phyloP scores from a whole-genome alignment of 2,797 vertebrate genomes.

The Podarcis lilfordi region DNA sequence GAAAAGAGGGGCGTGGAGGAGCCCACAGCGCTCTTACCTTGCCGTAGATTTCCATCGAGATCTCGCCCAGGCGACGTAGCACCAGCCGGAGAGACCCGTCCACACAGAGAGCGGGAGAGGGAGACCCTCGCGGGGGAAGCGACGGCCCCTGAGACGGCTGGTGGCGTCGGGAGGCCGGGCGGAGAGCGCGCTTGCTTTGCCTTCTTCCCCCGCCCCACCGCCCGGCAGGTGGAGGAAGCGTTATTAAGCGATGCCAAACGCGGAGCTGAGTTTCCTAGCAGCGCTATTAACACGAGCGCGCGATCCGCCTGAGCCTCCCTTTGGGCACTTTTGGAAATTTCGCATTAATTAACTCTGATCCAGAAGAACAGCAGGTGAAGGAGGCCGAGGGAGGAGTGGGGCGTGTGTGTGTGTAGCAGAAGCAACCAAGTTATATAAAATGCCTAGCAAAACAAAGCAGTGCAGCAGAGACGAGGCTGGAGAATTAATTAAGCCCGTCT shows the following conservation, averaged over 20 bases:
- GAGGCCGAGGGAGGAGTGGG: not conserved
- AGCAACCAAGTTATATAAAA: constrained; percentile 36
- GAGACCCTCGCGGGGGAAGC: not conserved
- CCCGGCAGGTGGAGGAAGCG: constrained; percentile 25
- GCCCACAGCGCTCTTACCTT: constrained; percentile 81
- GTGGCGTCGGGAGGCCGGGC: not conserved
- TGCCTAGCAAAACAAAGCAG: constrained; percentile 41
- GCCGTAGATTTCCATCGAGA: constrained; percentile 86
- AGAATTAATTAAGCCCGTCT: not conserved
- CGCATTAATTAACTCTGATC: constrained; percentile 38
- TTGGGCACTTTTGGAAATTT: constrained; percentile 23
- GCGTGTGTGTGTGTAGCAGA: not conserved
- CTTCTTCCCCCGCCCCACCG: not conserved
- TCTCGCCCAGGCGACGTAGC: not conserved
- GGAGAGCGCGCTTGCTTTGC: not conserved
- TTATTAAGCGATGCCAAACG: constrained; percentile 22
- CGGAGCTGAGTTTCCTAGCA: constrained; percentile 36
- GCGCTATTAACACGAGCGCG: constrained; percentile 9
- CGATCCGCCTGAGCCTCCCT: constrained; percentile 37
- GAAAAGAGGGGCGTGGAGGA: no score
- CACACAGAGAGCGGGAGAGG: no score
- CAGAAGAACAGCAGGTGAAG: not conserved
- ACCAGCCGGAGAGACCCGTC: not conserved
- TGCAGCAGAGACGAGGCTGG: not conserved
- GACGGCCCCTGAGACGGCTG: not conserved